Evolutionary conservation across 2,888 invertebrate genomes (phyloP), one percentile per base, ranked within the genome.

Genomic region (Ceramica pisi): DNA sequence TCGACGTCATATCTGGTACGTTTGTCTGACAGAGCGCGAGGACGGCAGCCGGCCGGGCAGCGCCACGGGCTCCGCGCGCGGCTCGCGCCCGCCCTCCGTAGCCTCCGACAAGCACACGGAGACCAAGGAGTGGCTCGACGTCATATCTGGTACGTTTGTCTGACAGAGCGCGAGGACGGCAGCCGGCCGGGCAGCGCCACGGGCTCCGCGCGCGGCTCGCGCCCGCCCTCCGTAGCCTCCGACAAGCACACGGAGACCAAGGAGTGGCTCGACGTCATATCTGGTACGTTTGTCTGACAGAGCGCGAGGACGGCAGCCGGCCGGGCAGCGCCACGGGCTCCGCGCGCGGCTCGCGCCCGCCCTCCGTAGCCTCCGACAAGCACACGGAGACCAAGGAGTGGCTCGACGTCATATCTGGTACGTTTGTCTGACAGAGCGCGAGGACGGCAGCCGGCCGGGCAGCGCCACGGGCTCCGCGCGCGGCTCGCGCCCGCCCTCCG

Each of bases 221-320:
- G 97, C 67, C 97, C 97, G 67, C 96, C 97, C 89, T 97, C 97
- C 67, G 96, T 97, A 76, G 97, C 97, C 85, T 97, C 97, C 53
- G 97, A 97, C 84, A 75, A 84, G 12, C 93, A 94, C 26, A 0
- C 94, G 80, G 88, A 78, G 8, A 78, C 67, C 96, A 94, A 82
- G 63, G 95, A 96, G 90, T 98, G 98, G 98, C 94, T 97, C 61
- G 98, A 98, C 88, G 96, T 98, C 62, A 96, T 98, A 67, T 97
- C 91, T 3, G 93, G 93, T 93, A 7, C 19, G 31, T 3, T 2
- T 3, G 2, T 2, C 2, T 26, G 31, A 31, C 92, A 96, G 94
- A 96, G 96, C 61, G 95, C 96, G 9, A 90, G 10, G 92, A 92
- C 61, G 77, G 72, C 75, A 90, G 92, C 71, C 88, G 93, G 57